Conservation (phyloP, 1,140 invertebrate genomes). For the Apis laboriosa region DNA sequence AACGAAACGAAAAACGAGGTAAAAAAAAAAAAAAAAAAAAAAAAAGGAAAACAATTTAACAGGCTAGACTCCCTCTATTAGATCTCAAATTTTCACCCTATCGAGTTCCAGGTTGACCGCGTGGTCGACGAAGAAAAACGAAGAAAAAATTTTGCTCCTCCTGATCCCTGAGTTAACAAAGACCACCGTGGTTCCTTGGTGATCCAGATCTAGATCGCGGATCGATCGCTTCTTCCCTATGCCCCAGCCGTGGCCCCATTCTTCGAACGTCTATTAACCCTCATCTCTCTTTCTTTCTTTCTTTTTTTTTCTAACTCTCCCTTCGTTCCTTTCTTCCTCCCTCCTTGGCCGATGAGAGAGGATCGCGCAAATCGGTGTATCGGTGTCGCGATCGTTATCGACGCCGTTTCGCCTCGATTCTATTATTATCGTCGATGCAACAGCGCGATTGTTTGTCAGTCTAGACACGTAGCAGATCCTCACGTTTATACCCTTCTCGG, state of each 20-base stretch:
- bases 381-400: constrained; percentile 37
- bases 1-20: no score
- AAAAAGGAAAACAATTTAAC: neutral
- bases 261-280: constrained; percentile 44
- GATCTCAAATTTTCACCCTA: constrained; percentile 23
- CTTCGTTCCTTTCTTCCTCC: neutral
- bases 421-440: constrained; percentile 34
- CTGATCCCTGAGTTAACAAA: neutral
- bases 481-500: neutral
- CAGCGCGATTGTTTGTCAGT: constrained; percentile 17
- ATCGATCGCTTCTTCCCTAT: constrained; percentile 27
- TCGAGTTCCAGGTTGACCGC: neutral
- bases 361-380: constrained; percentile 40
- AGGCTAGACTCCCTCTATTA: neutral
- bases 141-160: neutral
- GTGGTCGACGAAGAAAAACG: neutral
- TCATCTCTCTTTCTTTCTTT: neutral
- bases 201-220: constrained; percentile 5
- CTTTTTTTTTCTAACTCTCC: neutral
- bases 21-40: neutral
- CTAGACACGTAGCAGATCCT: constrained; percentile 7
- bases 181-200: neutral
- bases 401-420: constrained; percentile 7
- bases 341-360: constrained; percentile 11
- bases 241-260: constrained; percentile 16